Percentiles rank a stretch among this genome's conserved stretches.
phyloP scores from a whole-genome alignment of 2,888 invertebrate species.

The Tinea trinotella region DNA sequence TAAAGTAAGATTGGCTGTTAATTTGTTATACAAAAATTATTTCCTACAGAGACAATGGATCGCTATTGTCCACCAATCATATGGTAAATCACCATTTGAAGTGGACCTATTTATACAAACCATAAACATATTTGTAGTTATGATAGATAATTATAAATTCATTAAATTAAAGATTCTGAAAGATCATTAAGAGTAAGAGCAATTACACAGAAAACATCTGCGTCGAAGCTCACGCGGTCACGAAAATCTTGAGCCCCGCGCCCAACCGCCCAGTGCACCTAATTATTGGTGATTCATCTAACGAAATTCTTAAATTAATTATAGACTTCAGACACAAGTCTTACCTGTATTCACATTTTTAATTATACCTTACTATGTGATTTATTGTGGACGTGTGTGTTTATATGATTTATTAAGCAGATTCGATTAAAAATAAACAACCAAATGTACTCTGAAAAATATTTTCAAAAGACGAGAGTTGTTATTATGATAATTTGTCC shows the following conservation, averaged over 20 bases:
- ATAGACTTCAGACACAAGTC: conserved; percentile 49
- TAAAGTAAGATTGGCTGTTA: not conserved
- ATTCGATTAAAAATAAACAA: conserved; percentile 7
- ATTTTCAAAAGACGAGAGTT: not conserved
- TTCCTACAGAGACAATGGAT: too few relatives aligned
- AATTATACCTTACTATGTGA: conserved; percentile 57
- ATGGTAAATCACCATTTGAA: too few relatives aligned
- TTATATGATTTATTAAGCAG: conserved; percentile 44
- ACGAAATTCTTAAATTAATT: conserved; percentile 64
- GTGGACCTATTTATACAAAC: not conserved
- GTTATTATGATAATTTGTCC: not conserved
- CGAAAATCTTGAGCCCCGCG: conserved; percentile 37
- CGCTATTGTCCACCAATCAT: too few relatives aligned
- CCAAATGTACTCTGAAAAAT: not conserved
- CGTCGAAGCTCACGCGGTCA: conserved; percentile 45
- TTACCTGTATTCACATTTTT: conserved; percentile 61
- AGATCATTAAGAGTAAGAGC: conserved; percentile 51
- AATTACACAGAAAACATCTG: conserved; percentile 65
- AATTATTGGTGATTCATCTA: conserved; percentile 68
- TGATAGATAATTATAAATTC: conserved; percentile 4
- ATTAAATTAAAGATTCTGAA: conserved; percentile 29
- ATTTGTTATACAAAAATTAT: not conserved
- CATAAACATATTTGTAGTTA: not conserved
- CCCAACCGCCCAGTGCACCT: conserved; percentile 34
- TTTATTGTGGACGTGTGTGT: conserved; percentile 55